A percentile compares a stretch with the other conserved stretches of the same genome.
Conservation (phyloP, 2,888 invertebrate genomes). For the Dryadula phaetusa region DNA sequence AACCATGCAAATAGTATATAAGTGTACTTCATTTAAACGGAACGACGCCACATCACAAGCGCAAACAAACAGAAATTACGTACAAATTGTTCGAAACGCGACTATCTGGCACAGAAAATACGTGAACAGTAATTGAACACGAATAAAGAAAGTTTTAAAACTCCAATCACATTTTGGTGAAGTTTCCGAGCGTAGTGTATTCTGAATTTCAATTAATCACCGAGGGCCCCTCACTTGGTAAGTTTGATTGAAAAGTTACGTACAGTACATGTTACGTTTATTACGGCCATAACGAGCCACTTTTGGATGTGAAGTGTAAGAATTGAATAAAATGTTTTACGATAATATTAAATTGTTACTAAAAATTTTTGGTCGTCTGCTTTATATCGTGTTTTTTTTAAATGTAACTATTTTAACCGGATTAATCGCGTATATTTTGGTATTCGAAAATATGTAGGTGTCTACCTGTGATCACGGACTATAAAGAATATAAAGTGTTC, state of each 20-base stretch:
- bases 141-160: slow-evolving; percentile 39
- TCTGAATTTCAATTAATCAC: slow-evolving; percentile 43
- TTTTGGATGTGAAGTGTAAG: slow-evolving; percentile 1
- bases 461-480: too few relatives aligned
- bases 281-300: slow-evolving; percentile 17
- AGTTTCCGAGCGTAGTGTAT: slow-evolving; percentile 38
- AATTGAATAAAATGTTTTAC: not conserved
- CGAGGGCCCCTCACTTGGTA: slow-evolving; percentile 38
- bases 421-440: too few relatives aligned
- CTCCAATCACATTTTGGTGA: slow-evolving; percentile 35
- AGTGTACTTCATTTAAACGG: not conserved
- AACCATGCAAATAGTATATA: too few relatives aligned
- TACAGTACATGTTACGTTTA: slow-evolving; percentile 19
- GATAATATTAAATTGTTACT: not conserved
- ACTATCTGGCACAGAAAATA: slow-evolving; percentile 7
- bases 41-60: not conserved
- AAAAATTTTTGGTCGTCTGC: not conserved
- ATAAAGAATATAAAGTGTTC: too few relatives aligned
- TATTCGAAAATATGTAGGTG: too few relatives aligned
- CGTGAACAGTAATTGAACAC: slow-evolving; percentile 30
- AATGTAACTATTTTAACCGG: too few relatives aligned
- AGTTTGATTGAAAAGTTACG: slow-evolving; percentile 40
- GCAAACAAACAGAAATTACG: slow-evolving; percentile 18
- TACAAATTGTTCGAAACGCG: slow-evolving; percentile 14
- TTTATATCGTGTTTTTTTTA: too few relatives aligned